These are phyloP conservation scores for Oncorhynchus mykiss DNA, from an alignment of 2,113 vertebrate species.

Conservation along the genomic window DNA sequence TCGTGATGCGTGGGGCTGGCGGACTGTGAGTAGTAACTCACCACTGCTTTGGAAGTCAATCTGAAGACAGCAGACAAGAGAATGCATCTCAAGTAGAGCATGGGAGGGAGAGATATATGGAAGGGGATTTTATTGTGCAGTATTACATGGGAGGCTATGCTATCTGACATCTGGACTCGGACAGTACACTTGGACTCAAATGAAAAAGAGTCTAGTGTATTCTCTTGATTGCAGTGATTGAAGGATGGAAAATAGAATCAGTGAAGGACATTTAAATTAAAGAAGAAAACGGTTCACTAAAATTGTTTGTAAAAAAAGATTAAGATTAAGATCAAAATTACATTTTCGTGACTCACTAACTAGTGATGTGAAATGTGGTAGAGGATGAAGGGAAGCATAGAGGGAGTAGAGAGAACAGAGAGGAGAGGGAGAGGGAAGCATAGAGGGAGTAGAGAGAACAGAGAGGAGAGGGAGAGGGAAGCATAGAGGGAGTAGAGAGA, in stretches of 20 bases:
- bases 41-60: constrained; percentile 22
- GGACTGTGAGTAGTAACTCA: constrained; percentile 39
- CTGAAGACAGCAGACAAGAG: constrained; percentile 35
- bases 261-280: background rate
- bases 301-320: background rate
- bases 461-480: no score
- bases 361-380: background rate
- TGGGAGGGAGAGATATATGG: constrained; percentile 5
- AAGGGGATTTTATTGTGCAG: constrained; percentile 43
- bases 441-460: no score
- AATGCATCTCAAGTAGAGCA: constrained; percentile 45
- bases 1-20: constrained; percentile 48
- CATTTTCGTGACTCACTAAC: background rate
- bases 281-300: background rate
- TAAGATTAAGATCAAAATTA: no score
- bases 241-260: background rate
- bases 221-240: constrained; percentile 21
- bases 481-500: no score
- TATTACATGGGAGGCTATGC: constrained; percentile 48
- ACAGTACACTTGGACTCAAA: constrained; percentile 13
- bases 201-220: background rate
- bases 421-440: no score
- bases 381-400: background rate
- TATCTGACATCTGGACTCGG: constrained; percentile 37
- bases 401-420: constrained; percentile 17